Conservation (phyloP, 53 echinoderm and acorn worm genomes). For the Echinarachnius parma region DNA sequence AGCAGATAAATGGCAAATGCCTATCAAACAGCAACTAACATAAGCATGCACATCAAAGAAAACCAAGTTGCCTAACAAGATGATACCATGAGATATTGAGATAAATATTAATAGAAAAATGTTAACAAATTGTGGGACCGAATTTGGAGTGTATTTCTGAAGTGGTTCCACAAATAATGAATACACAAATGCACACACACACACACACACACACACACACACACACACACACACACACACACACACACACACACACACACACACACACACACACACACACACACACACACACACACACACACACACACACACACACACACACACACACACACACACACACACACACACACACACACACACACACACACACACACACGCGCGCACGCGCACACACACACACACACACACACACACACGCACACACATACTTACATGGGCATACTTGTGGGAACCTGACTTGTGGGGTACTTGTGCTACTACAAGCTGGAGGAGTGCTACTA, state of each 20-base stretch:
- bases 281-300: background rate
- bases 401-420: background rate
- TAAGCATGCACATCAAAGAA: no score
- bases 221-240: background rate
- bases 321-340: background rate
- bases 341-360: constrained; percentile 2
- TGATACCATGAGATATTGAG: no score
- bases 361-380: background rate
- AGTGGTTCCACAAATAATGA: background rate
- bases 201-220: background rate
- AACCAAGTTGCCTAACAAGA: no score
- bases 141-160: background rate
- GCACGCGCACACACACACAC: background rate
- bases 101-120: no score
- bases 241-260: background rate
- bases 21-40: no score
- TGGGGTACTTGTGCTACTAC: no score
- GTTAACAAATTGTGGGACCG: no score
- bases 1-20: no score
- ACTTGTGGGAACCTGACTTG: background rate
- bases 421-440: background rate
- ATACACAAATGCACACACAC: background rate
- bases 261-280: background rate
- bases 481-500: no score
- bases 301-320: background rate